phyloP scores from a whole-genome alignment of 2,797 vertebrate species.

The Lemur catta region DNA sequence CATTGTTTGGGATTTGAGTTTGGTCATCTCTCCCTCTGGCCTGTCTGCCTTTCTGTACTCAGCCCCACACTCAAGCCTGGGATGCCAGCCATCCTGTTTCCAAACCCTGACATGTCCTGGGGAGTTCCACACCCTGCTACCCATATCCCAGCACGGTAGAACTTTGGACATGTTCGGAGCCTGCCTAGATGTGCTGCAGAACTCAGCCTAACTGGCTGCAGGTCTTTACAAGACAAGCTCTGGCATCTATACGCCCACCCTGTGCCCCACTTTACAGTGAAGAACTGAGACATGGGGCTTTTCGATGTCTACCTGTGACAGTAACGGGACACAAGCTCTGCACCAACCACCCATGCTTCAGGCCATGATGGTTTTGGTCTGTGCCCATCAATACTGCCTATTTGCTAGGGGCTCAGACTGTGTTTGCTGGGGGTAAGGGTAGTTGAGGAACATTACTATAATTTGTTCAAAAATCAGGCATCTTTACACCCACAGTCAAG shows the following conservation, averaged over 20 bases:
- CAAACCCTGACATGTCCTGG: neutral
- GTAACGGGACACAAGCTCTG: neutral
- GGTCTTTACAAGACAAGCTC: neutral
- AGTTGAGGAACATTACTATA: neutral
- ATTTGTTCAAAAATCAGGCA: neutral
- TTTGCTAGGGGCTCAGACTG: neutral
- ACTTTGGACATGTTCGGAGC: too few species aligned
- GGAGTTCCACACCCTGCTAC: neutral
- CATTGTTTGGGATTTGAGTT: neutral
- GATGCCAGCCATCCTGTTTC: neutral
- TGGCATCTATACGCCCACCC: too few species aligned
- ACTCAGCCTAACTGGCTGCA: neutral
- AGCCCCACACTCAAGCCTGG: neutral
- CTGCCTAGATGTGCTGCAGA: neutral
- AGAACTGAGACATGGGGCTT: accelerated
- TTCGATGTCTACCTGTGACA: neutral
- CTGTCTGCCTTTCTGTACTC: neutral
- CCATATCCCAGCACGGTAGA: neutral
- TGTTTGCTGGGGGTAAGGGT: neutral
- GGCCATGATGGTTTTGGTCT: neutral
- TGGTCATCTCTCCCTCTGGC: neutral
- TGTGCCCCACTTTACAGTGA: neutral
- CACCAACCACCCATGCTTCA: too few species aligned
- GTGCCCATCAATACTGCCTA: too few species aligned
- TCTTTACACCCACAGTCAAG: neutral